phyloP scores from a whole-genome alignment of 2,113 vertebrate genomes.

The Podarcis raffonei region DNA sequence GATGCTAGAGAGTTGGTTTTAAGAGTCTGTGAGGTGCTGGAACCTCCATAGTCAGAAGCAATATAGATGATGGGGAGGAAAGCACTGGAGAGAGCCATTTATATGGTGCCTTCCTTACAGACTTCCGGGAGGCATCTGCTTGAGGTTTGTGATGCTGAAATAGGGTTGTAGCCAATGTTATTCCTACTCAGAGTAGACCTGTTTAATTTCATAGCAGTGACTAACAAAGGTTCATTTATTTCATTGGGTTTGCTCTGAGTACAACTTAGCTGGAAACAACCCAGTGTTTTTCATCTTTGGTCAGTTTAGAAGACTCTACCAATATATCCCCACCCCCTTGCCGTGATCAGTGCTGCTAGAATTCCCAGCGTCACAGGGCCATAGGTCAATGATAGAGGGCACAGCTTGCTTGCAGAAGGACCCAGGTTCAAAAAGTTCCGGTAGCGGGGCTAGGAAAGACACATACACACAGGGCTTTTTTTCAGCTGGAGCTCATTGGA shows the following conservation, averaged over 20 bases:
- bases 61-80: background rate
- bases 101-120: background rate
- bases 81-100: no score
- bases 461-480: no score
- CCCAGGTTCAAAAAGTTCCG: background rate
- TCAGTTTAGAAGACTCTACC: background rate
- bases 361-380: background rate
- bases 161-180: background rate
- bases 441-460: no score
- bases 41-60: background rate
- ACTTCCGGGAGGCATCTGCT: background rate
- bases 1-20: background rate
- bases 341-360: background rate
- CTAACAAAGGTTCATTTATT: no score
- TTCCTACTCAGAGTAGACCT: no score
- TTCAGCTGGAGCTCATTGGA: no score
- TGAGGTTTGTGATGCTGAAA: background rate
- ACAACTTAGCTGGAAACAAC: no score
- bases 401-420: background rate
- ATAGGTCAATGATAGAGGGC: background rate
- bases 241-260: no score
- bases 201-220: no score
- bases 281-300: background rate
- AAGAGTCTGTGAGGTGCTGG: background rate
- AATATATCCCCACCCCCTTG: background rate